phyloP scores from a whole-genome alignment of 2,113 vertebrate genomes.

The Chitala chitala region DNA sequence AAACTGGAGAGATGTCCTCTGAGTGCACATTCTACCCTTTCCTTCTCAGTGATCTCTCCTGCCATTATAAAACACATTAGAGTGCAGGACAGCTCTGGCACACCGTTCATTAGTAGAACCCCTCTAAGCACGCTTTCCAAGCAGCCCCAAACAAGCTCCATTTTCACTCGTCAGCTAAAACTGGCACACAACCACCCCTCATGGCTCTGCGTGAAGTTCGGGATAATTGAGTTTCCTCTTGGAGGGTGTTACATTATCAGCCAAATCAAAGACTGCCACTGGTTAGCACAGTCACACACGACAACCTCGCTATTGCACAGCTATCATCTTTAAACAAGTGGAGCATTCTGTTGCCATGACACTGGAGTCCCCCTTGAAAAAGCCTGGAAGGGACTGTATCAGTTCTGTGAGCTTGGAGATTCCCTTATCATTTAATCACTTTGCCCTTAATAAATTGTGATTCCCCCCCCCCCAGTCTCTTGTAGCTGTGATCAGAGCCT shows the following conservation, averaged over 20 bases:
- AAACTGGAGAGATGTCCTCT: no score
- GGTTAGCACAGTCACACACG: neutral
- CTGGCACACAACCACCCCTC: neutral
- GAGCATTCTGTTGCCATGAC: constrained; percentile 3
- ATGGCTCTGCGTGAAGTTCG: neutral
- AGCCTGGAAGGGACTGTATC: neutral
- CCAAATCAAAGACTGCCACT: neutral
- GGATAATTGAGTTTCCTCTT: constrained; percentile 16
- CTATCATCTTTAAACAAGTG: neutral
- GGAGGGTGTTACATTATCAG: neutral
- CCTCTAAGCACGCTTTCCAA: neutral
- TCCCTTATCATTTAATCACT: constrained; percentile 2
- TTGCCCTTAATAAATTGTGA: neutral
- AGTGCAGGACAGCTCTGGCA: neutral
- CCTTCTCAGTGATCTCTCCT: neutral
- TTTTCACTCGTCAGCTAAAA: neutral
- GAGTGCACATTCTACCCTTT: neutral
- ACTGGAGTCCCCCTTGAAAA: neutral
- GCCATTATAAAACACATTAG: neutral
- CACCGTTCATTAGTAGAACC: neutral
- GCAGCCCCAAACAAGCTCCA: neutral
- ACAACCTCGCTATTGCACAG: neutral
- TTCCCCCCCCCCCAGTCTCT: neutral
- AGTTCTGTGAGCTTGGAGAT: neutral
- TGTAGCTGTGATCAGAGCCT: neutral